Evolutionary conservation across 37 sponge, comb jelly and placozoan species (phyloP).

Genomic region (Cliona cf. orientalis): DNA sequence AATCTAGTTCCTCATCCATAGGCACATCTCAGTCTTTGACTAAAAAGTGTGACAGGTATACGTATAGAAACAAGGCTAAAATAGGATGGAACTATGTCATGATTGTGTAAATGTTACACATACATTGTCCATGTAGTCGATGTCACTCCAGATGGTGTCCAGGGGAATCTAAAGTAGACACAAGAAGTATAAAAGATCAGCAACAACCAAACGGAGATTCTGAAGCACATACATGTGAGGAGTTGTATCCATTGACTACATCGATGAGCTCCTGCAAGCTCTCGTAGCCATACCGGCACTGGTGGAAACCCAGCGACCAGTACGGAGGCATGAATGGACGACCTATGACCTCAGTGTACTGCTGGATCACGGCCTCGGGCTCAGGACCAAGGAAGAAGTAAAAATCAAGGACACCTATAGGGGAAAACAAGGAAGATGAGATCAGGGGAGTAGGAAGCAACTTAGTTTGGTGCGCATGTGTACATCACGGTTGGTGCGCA

Average conservation of each 20-base stretch:
- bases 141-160: slow-evolving; percentile 93
- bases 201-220: background rate
- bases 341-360: slow-evolving; percentile 91
- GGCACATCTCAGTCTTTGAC: no score
- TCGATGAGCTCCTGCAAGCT: slow-evolving; percentile 65
- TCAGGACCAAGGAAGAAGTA: slow-evolving; percentile 88
- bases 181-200: no score
- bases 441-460: no score
- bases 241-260: slow-evolving; percentile 72
- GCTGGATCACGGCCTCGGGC: slow-evolving; percentile 80
- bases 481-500: no score
- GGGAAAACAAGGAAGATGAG: background rate
- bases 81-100: no score
- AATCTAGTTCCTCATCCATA: no score
- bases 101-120: no score
- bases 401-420: slow-evolving; percentile 78
- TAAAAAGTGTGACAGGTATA: background rate
- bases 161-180: slow-evolving; percentile 67
- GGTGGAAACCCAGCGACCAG: slow-evolving; percentile 92
- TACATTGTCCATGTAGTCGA: slow-evolving; percentile 91
- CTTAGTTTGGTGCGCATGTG: no score
- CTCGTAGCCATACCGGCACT: slow-evolving; percentile 87
- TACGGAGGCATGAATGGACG: slow-evolving; percentile 90
- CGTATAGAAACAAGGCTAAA: no score
- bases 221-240: no score